Base-by-base conservation (phyloP, 2,113 vertebrate genomes). In the Chloropsis cyanopogon region DNA sequence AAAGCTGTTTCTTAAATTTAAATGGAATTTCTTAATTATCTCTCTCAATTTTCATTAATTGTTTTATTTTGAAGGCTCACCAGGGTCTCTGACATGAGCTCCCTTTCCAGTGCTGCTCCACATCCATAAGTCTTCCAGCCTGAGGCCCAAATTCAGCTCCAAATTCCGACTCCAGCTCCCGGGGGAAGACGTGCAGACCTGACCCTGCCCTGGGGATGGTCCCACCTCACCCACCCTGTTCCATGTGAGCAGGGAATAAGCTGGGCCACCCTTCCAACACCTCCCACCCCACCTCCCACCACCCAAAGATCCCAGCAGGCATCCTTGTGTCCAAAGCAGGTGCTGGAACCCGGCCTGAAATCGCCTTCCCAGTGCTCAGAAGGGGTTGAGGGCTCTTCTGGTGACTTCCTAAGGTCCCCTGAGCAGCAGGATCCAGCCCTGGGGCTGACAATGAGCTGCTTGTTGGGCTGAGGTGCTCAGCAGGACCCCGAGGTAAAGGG, bases 401-500 rank as follows among this genome's bases (percentile, higher is more conserved):
- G 39, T 52, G 84, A 13, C 73, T 66, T 50, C 39, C 64, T 42
- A 4, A 29, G 2, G 9, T 66, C 16, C 39, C 49, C 64, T 29
- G 72, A 49, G 41, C 11, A 4, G 79, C 82, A 90, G 86, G 64
- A 63, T 37, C 47, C 0, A 8, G 23, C 88, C 82, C 85, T 0
- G 2, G 2, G 41, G 60, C 82, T 95, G 60, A 95, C 93, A 96
- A 97, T 90, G 90, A 49, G 87, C 82, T 95, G 60, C 92, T 95
- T 97, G 94, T 96, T 79, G 82, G 82, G 86, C 76, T 78, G 56
- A 86, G 63, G 79, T 1, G 1, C 78, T 91, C 12, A 0, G 56
- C 82, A 92, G 90, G 92, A 96, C 92, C 90, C 80, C 1, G 49
- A 78, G 88, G 90, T 95, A 78, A 94, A 96, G 86, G 69, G 60